Conservation (phyloP, 2,113 vertebrate genomes). For the Chionodraco myersi region DNA sequence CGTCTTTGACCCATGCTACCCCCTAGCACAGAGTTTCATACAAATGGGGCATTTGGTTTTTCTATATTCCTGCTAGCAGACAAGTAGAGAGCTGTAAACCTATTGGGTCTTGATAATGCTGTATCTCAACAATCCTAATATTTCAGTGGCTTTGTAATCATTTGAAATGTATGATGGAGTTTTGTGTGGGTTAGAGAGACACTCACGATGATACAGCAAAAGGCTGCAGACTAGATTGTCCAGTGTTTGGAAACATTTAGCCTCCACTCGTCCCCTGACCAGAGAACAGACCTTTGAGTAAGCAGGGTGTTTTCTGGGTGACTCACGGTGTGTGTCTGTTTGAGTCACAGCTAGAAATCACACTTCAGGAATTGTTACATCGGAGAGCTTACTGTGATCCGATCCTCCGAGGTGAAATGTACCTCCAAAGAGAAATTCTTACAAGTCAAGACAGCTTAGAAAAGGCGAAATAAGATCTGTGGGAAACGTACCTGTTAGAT, state of each 20-base stretch:
- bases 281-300: conserved; percentile 31
- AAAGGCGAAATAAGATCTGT: neutral
- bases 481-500: no score
- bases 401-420: conserved; percentile 46
- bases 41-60: no score
- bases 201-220: neutral
- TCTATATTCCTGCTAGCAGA: no score
- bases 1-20: no score
- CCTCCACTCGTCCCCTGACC: conserved; percentile 11
- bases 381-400: conserved; percentile 53
- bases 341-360: conserved; percentile 63
- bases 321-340: no score
- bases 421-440: conserved; percentile 30
- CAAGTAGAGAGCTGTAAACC: no score
- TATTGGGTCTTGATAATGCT: neutral
- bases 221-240: neutral
- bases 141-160: neutral
- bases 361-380: conserved; percentile 59
- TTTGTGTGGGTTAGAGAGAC: conserved; percentile 2
- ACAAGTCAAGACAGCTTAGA: conserved; percentile 10
- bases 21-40: no score
- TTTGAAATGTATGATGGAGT: neutral
- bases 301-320: no score
- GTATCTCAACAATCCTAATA: neutral
- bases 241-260: neutral